These are phyloP conservation scores for Alviniconcha strummeri DNA, from an alignment of 2,888 invertebrate genomes.

Conservation along the genomic window DNA sequence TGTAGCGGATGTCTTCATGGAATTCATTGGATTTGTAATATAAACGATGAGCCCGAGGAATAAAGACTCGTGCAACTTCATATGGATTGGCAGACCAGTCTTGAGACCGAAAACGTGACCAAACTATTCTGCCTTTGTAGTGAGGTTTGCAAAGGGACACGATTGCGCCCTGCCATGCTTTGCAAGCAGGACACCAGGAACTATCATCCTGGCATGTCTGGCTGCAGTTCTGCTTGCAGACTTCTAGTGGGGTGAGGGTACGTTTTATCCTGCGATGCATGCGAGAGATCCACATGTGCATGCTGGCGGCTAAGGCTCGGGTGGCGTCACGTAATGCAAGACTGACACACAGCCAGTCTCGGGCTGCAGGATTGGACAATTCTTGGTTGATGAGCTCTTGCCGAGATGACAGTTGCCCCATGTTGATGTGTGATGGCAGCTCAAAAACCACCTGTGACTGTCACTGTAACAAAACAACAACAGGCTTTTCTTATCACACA, in stretches of 20 bases:
- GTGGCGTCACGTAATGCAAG: constrained; percentile 48
- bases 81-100: constrained; percentile 47
- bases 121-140: constrained; percentile 39
- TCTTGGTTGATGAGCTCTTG: constrained; percentile 43
- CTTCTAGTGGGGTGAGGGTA: constrained; percentile 15
- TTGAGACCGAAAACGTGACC: constrained; percentile 41
- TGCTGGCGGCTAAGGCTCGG: constrained; percentile 40
- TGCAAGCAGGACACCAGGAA: constrained; percentile 42
- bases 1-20: constrained; percentile 47
- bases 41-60: constrained; percentile 46
- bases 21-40: constrained; percentile 48
- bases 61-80: constrained; percentile 46
- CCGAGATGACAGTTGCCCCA: constrained; percentile 46
- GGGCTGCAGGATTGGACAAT: constrained; percentile 39
- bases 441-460: too few relatives aligned
- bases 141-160: constrained; percentile 35
- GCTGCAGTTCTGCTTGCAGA: constrained; percentile 44
- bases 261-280: constrained; percentile 40
- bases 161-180: constrained; percentile 42
- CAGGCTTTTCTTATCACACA: too few relatives aligned
- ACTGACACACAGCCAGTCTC: constrained; percentile 46
- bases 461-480: too few relatives aligned
- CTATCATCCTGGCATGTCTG: constrained; percentile 16
- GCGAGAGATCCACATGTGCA: constrained; percentile 42
- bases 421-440: constrained; percentile 3